These are phyloP conservation scores for Tenodera sinensis DNA, from an alignment of 2,888 invertebrate genomes.

Conservation along the genomic window DNA sequence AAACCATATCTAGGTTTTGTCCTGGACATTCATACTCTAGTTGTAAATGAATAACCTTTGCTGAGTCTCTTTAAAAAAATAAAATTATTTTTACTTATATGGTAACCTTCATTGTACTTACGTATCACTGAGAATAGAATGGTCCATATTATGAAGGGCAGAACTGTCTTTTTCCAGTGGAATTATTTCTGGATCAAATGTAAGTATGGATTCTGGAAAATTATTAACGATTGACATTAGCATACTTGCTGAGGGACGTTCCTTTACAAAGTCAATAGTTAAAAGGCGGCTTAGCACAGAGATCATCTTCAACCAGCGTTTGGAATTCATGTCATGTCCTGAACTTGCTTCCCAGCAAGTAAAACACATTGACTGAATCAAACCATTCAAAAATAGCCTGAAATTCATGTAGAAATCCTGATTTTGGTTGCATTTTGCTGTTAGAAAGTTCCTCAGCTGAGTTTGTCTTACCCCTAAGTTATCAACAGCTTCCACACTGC, in stretches of 20 bases:
- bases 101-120: background rate
- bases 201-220: background rate
- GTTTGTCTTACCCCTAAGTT: background rate
- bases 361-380: background rate
- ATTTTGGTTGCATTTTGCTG: background rate
- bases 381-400: background rate
- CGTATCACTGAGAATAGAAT: background rate
- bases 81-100: too few species aligned
- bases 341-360: background rate
- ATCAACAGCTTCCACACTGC: background rate
- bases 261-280: background rate
- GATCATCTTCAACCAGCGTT: background rate
- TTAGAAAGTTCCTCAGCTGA: background rate
- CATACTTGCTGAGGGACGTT: background rate
- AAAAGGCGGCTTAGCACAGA: background rate
- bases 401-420: background rate
- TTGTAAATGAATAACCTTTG: too few species aligned
- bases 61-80: too few species aligned
- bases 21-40: too few species aligned
- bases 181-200: background rate
- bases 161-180: background rate
- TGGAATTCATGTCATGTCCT: background rate
- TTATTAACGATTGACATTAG: background rate
- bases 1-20: too few species aligned
- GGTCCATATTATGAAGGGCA: background rate